Conservation (phyloP, 2,797 vertebrate genomes). For the Melanogrammus aeglefinus region DNA sequence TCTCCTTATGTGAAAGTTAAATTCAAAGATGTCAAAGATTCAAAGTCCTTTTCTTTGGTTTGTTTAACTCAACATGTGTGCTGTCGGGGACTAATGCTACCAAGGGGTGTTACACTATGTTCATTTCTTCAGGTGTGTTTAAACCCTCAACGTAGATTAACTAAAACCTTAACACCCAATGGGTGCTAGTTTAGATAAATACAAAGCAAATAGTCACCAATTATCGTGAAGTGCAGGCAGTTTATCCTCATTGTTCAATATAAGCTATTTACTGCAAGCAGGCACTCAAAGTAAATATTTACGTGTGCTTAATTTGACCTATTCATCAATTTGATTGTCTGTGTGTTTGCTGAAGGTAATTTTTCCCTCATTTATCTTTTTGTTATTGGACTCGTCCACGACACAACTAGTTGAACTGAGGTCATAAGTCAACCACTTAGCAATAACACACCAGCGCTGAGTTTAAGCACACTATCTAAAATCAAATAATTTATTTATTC, state of each 20-base stretch:
- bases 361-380: not conserved
- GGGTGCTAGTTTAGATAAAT: not conserved
- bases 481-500: not conserved
- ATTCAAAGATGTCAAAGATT: not conserved
- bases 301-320: not conserved
- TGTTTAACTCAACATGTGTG: not conserved
- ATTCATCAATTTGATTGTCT: not conserved
- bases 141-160: not conserved
- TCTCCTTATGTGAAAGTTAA: no score
- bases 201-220: not conserved
- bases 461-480: not conserved
- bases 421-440: not conserved
- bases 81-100: not conserved
- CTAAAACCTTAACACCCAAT: not conserved
- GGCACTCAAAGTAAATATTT: not conserved
- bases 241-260: not conserved
- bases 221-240: not conserved
- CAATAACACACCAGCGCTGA: conserved; percentile 20
- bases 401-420: not conserved
- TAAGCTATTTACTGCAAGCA: not conserved
- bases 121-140: not conserved
- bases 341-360: conserved; percentile 4
- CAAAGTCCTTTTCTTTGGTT: not conserved
- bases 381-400: not conserved
- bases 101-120: not conserved